Evolutionary conservation across 92 coral and sea anemone genomes (phyloP), one percentile per base, ranked within the genome.

Genomic region (Metridium senile): DNA sequence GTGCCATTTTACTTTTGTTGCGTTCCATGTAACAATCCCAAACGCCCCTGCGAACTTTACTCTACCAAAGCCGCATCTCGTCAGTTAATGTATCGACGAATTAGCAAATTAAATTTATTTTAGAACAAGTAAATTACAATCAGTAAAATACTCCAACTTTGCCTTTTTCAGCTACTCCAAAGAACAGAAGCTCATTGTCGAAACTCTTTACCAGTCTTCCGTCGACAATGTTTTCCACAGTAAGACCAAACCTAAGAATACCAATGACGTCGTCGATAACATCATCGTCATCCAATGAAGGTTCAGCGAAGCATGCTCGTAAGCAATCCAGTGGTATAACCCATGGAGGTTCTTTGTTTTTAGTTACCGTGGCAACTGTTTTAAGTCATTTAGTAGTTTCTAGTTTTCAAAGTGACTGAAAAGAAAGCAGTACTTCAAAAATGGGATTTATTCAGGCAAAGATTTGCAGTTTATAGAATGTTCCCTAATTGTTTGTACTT

Each of bases 81-180:
- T n/a, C n/a, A n/a, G n/a, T n/a, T n/a, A n/a, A n/a, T n/a, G n/a
- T n/a, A n/a, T n/a, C n/a, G n/a, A n/a, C n/a, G n/a, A n/a, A n/a
- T n/a, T n/a, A n/a, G n/a, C n/a, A n/a, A n/a, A n/a, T n/a, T n/a
- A n/a, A n/a, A n/a, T n/a, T n/a, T n/a, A n/a, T n/a, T n/a, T n/a
- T n/a, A n/a, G n/a, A n/a, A n/a, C n/a, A n/a, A n/a, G n/a, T n/a
- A n/a, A n/a, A n/a, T n/a, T n/a, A n/a, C n/a, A n/a, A n/a, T n/a
- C n/a, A n/a, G n/a, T n/a, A n/a, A n/a, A n/a, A n/a, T n/a, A n/a
- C n/a, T n/a, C n/a, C n/a, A n/a, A n/a, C 30, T 28, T 27, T 28
- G 10, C 49, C 11, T 19, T 19, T 28, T 63, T 63, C 45, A 63
- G 69, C 69, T 63, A 35, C 28, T 63, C 69, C 69, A 2, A 30